Percentiles rank a stretch among this genome's conserved stretches.
Conservation (phyloP, 2,113 vertebrate species). For the Lota lota region DNA sequence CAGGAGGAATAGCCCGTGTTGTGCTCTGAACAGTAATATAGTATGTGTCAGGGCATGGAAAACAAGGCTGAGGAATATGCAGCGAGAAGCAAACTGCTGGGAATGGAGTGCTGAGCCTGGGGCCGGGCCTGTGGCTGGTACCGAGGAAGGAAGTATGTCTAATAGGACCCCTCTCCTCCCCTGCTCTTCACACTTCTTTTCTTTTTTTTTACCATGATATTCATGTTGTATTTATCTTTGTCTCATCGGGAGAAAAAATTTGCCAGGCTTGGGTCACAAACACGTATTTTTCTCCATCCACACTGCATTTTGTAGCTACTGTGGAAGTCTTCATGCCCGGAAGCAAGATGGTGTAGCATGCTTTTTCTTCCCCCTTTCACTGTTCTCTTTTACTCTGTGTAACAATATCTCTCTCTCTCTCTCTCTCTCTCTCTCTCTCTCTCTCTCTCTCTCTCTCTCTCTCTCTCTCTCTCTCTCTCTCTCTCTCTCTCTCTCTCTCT, state of each 20-base stretch:
- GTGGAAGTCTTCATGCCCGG: neutral
- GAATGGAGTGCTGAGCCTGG: constrained; percentile 68
- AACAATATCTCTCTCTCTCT: neutral
- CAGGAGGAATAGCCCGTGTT: constrained; percentile 66
- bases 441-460: constrained; percentile 9
- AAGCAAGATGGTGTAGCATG: neutral
- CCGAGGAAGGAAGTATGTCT: constrained; percentile 71
- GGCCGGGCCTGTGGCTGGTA: constrained; percentile 56
- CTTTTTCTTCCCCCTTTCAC: constrained; percentile 12
- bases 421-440: neutral
- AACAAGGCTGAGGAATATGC: constrained; percentile 75
- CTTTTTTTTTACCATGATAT: constrained; percentile 20
- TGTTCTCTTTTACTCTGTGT: neutral
- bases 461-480: neutral
- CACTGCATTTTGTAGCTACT: neutral
- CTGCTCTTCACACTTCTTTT: constrained; percentile 8
- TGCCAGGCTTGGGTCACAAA: constrained; percentile 38
- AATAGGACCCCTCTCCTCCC: constrained; percentile 35
- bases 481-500: neutral
- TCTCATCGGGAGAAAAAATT: constrained; percentile 41
- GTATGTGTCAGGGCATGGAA: constrained; percentile 71
- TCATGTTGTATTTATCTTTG: constrained; percentile 44
- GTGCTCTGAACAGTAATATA: constrained; percentile 72
- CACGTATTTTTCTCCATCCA: constrained; percentile 15
- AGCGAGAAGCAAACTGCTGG: constrained; percentile 71